Base-by-base conservation (phyloP, 2,888 invertebrate genomes). In the Plebejus anna region DNA sequence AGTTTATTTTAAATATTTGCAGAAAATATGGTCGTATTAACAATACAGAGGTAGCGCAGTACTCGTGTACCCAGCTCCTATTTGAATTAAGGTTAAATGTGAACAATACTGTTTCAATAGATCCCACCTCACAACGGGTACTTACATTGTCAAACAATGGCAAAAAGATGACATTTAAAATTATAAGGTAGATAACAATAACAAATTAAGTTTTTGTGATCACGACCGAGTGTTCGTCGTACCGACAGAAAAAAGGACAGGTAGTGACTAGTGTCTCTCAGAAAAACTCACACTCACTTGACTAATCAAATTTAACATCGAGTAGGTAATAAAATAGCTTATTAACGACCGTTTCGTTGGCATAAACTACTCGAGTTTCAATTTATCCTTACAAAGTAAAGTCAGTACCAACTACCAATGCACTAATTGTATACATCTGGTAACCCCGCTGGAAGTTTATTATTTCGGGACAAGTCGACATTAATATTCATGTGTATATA, bases 91-190 rank as follows among this genome's bases (percentile, higher is more conserved):
- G 66, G 66, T 32, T 66, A 66, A 66, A 66, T 66, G 66, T 66
- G 66, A 66, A 36, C 32, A 66, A 66, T 66, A 66, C 32, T 13
- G 11, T 9, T 32, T 16, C 66, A 66, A 66, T 66, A 5, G 66
- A 6, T 32, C 66, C 66, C 66, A 66, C 5, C 66, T 1, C 66
- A 32, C 22, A n/a, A 59, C 28, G 61, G 32, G 66, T 66, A 66
- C 32, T 66, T 16, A 66, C 13, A 32, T 66, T 16, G 32, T 66
- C 36, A 66, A 66, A 66, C 66, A 66, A 66, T 66, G 66, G 66
- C 32, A 28, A 72, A 72, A 72, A 72, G 72, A 72, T 72, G 42
- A 72, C 72, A 72, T 42, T 72, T 72, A 22, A 72, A 72, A 72
- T 72, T 22, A 72, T 72, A 72, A 28, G 72, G 51, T 47, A 72